Base-by-base conservation (phyloP, 2,888 invertebrate genomes). In the Diarsia mendica region DNA sequence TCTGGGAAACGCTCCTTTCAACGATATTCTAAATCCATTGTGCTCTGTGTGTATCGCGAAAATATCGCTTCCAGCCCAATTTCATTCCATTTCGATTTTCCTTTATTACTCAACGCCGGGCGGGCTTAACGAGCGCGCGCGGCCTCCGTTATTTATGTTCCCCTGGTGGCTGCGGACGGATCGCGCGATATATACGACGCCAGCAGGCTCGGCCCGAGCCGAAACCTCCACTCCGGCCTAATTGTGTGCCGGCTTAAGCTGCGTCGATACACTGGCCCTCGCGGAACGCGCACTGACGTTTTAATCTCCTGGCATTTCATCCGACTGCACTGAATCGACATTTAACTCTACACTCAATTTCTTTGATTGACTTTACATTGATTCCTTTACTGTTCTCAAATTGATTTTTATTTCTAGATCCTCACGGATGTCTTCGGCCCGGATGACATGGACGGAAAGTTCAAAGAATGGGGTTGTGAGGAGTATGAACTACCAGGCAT, bases 341-440 rank as follows among this genome's bases (percentile, higher is more conserved):
- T 85, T 77, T 71, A 83, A 72, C 55, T 69, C 51, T 67, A 73
- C 55, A 77, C 60, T 58, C 33, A 73, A 72, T 79, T 77, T 72
- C 72, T 73, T 55, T 75, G 51, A 73, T 72, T 78, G 70, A 69
- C 58, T 68, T 68, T 58, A 20, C 44, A 46, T 53, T 70, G 15
- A 68, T 67, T 51, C 2, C n/a, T 66, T 74, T 48, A 65, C 11
- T 44, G 48, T 69, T 48, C 39, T 84, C 15, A 75, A 78, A 81
- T 64, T 70, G 10, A 61, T 61, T 64, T 44, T 63, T 53, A 55
- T 92, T 92, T 78, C 10, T 97, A 98, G 95, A 97, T 98, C 90
- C 97, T 98, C 90, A 98, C 98, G 80, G 98, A 98, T 92, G 98
- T 98, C 88, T 98, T 98, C 93, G 95, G 95, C 94, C 97, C 94